Base-by-base conservation (phyloP, 2,113 vertebrate species). In the Progne subis region DNA sequence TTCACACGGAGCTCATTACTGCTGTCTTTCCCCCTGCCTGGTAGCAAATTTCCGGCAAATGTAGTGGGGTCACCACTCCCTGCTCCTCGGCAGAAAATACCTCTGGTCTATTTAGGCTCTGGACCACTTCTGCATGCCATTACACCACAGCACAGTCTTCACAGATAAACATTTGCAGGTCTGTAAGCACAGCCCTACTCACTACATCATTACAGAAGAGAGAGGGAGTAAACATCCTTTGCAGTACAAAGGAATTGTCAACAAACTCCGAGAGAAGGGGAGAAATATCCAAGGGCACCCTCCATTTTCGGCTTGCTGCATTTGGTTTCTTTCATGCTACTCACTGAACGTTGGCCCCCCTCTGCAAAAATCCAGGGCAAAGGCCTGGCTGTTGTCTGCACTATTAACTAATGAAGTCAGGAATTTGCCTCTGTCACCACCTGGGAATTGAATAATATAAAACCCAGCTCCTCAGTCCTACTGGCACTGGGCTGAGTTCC, bases 341-440 rank as follows among this genome's bases (percentile, higher is more conserved):
- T 88, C 55, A 6, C 16, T 41, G 44, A 81, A 44, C 0, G 2
- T 57, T 60, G 84, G n/a, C 21, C 18, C 53, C 52, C 5, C 37
- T 57, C 50, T 72, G 56, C 74, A 92, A 47, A 90, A 72, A 74
- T n/a, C 7, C 32, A 14, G 41, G 63, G 74, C 15, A 57, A 69
- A 87, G 49, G 32, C 81, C 61, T 80, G 81, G 31, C n/a, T 89
- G 41, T 53, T 50, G 34, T 46, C 75, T 80, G 59, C 25, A 5
- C 78, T 82, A 31, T 77, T 88, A 87, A 80, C 63, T 90, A 77
- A 49, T 3, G 2, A 82, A 72, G 75, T 34, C 90, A 94, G 78
- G 87, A 92, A 82, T 95, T 90, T 80, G 92, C 84, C 82, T 94
- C 82, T 95, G 88, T 94, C 94, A 93, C 88, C 70, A 94, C 85